These are phyloP conservation scores for Phaonia tiefii DNA, from an alignment of 2,888 invertebrate species.

Conservation along the genomic window DNA sequence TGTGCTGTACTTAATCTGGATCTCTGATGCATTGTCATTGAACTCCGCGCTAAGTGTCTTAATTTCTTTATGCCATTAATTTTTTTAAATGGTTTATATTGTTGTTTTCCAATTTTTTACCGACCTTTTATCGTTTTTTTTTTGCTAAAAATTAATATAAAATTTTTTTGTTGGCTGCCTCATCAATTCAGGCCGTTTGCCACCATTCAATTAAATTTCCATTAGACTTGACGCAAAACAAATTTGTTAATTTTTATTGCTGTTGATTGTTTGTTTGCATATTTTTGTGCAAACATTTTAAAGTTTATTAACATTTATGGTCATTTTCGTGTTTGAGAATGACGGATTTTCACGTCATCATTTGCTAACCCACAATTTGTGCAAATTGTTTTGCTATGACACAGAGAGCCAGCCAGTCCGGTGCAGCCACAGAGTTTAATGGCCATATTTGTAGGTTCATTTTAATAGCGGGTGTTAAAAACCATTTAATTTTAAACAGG, in stretches of 20 bases:
- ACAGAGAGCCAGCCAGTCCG: background rate
- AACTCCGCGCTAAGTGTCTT: no score
- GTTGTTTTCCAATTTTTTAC: background rate
- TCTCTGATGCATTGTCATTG: background rate
- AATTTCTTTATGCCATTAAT: no score
- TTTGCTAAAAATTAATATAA: background rate
- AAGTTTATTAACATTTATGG: constrained; percentile 58
- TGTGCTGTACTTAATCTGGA: background rate
- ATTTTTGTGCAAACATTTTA: background rate
- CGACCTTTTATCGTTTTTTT: background rate
- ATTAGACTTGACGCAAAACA: constrained; percentile 9
- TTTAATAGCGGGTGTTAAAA: constrained; percentile 43
- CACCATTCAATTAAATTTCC: constrained; percentile 8
- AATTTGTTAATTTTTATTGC: constrained; percentile 23
- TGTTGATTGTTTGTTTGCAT: background rate
- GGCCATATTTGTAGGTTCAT: constrained; percentile 48
- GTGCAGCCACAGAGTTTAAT: constrained; percentile 8
- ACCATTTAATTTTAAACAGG: constrained; percentile 31
- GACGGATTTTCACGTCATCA: constrained; percentile 5
- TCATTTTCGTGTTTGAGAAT: constrained; percentile 35
- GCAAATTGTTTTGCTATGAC: constrained; percentile 12
- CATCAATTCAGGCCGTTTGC: constrained; percentile 10
- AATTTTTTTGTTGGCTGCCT: constrained; percentile 26
- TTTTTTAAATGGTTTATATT: constrained; percentile 11
- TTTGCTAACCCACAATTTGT: constrained; percentile 23